These are phyloP conservation scores for Mormyrops boulengeri DNA, from an alignment of 2,797 vertebrate species.

Conservation along the genomic window DNA sequence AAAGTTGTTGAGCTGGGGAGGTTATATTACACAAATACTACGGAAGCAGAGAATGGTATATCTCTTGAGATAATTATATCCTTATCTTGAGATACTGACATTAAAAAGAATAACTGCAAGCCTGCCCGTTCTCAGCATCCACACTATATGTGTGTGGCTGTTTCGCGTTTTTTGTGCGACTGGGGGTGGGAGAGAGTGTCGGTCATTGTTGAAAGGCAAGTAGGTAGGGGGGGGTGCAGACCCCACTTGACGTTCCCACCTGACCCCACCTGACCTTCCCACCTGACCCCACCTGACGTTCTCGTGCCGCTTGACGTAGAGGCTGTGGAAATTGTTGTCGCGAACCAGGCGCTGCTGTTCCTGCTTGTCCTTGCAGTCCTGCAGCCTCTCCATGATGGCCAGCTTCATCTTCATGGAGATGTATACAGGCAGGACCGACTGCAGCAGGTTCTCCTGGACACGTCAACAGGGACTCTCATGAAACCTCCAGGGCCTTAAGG, in stretches of 20 bases:
- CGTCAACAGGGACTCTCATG: not conserved
- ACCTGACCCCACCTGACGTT: slow-evolving; percentile 80
- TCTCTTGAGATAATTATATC: not conserved
- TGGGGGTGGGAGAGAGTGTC: not conserved
- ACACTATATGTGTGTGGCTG: not conserved
- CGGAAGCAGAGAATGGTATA: not conserved
- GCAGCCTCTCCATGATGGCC: slow-evolving; percentile 87
- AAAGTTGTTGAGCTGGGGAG: not conserved
- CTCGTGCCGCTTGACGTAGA: slow-evolving; percentile 94
- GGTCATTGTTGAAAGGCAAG: not conserved
- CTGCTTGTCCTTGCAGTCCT: slow-evolving; percentile 82
- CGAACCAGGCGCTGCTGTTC: slow-evolving; percentile 72
- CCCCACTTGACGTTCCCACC: slow-evolving; percentile 47
- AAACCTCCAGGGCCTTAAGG: not conserved
- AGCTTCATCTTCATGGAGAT: slow-evolving; percentile 99
- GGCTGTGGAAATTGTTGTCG: slow-evolving; percentile 96
- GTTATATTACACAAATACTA: not conserved
- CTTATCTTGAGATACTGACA: not conserved
- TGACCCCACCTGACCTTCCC: not conserved
- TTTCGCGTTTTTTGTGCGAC: not conserved
- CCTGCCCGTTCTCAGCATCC: not conserved
- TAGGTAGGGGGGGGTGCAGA: not conserved
- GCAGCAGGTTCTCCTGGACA: slow-evolving; percentile 85
- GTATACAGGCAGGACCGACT: slow-evolving; percentile 90
- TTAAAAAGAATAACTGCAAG: not conserved